Percentiles rank a stretch among this genome's conserved stretches.
These are phyloP conservation scores for Alauda arvensis DNA, from an alignment of 2,797 vertebrate species.

Conservation along the genomic window DNA sequence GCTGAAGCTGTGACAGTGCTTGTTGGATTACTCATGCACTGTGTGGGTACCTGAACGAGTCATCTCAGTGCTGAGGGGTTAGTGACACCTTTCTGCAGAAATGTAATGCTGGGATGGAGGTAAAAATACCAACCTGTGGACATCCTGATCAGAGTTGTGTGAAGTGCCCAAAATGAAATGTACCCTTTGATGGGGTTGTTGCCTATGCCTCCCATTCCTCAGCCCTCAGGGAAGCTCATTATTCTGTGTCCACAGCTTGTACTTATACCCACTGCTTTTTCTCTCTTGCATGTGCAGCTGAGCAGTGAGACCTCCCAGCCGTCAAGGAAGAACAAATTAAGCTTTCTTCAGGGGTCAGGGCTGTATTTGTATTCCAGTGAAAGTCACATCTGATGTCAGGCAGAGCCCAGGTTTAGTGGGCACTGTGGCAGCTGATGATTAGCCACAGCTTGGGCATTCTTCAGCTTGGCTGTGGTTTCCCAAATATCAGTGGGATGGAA, in stretches of 20 bases:
- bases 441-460: background rate
- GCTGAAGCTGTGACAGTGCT: background rate
- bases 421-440: background rate
- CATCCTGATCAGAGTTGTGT: rapidly evolving
- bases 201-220: background rate
- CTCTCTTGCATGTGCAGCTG: background rate
- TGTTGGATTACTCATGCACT: background rate
- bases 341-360: background rate
- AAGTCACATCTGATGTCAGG: rapidly evolving
- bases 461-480: background rate
- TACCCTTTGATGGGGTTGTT: background rate
- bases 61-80: background rate
- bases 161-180: background rate
- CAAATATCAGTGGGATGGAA: background rate
- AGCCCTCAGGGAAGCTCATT: background rate
- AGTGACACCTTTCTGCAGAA: background rate
- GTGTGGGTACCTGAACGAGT: background rate
- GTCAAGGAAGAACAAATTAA: background rate
- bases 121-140: background rate
- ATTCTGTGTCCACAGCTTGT: background rate
- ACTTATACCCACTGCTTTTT: background rate
- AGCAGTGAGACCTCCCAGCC: background rate
- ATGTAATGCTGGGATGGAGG: background rate
- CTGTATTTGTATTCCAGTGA: background rate
- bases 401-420: background rate